Percentiles rank a stretch among this genome's conserved stretches.
Conservation (phyloP, 37 sponge, comb jelly and placozoan species). For the Geodia barretti region DNA sequence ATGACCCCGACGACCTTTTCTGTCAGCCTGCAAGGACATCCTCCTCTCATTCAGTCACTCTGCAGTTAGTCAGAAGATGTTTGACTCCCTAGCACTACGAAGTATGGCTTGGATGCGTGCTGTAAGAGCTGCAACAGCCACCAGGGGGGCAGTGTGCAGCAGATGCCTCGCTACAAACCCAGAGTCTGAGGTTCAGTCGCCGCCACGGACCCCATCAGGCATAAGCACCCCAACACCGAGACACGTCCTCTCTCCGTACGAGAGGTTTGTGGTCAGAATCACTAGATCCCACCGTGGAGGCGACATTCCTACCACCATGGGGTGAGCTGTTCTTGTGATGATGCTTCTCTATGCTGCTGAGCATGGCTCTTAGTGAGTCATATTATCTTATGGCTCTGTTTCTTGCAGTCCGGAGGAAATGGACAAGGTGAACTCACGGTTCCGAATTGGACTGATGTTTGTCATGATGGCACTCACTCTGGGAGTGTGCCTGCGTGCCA, state of each 20-base stretch:
- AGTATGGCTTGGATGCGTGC: too few species aligned
- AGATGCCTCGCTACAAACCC: background rate
- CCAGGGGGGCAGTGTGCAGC: background rate
- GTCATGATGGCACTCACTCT: slow-evolving; percentile 45
- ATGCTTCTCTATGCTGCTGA: background rate
- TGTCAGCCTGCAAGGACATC: too few species aligned
- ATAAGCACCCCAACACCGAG: slow-evolving; percentile 8
- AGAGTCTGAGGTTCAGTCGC: background rate
- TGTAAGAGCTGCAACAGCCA: too few species aligned
- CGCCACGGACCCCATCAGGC: background rate
- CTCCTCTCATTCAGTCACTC: too few species aligned
- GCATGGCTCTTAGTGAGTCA: background rate
- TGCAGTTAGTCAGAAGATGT: too few species aligned
- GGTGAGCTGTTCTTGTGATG: background rate
- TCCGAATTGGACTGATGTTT: slow-evolving; percentile 62
- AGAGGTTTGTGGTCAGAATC: slow-evolving; percentile 38
- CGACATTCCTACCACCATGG: background rate
- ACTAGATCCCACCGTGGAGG: slow-evolving; percentile 15
- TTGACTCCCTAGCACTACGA: too few species aligned
- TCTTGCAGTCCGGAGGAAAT: slow-evolving; percentile 36
- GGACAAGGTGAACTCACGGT: slow-evolving; percentile 69
- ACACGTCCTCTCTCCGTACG: slow-evolving; percentile 33
- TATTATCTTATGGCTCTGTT: slow-evolving; percentile 1
- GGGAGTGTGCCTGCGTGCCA: slow-evolving; percentile 39
- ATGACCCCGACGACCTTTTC: too few species aligned